These are phyloP conservation scores for Polia nebulosa DNA, from an alignment of 2,888 invertebrate genomes.

Conservation along the genomic window DNA sequence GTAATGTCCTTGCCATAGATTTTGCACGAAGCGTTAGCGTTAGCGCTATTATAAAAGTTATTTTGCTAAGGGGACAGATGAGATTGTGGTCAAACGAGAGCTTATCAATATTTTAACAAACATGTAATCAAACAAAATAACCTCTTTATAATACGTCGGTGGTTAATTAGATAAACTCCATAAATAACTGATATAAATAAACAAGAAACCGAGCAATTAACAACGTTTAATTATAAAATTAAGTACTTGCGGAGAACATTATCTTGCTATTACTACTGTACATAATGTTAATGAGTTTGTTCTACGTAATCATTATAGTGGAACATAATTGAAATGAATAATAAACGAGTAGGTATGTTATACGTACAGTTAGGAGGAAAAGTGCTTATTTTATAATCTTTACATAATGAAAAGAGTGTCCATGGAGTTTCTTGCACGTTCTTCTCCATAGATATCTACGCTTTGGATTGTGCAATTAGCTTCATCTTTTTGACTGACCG, in stretches of 20 bases:
- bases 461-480: too few species aligned
- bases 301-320: slow-evolving; percentile 51
- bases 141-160: background rate
- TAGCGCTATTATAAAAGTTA: too few species aligned
- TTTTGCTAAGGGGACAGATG: too few species aligned
- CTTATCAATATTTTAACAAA: too few species aligned
- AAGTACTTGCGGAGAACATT: slow-evolving; percentile 40
- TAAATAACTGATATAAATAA: slow-evolving; percentile 17
- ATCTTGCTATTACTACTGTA: slow-evolving; percentile 52
- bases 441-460: too few species aligned
- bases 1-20: too few species aligned
- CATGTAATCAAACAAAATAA: background rate
- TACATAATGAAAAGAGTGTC: too few species aligned
- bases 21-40: too few species aligned
- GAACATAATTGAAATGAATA: slow-evolving; percentile 53
- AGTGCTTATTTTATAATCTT: background rate
- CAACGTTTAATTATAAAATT: slow-evolving; percentile 51
- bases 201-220: slow-evolving; percentile 20
- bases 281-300: slow-evolving; percentile 56
- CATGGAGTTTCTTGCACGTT: too few species aligned
- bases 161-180: background rate
- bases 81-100: too few species aligned
- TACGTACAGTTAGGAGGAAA: slow-evolving; percentile 26
- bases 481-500: too few species aligned
- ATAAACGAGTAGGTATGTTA: slow-evolving; percentile 22